Evolutionary conservation across 2,888 invertebrate species (phyloP), one percentile per base, ranked within the genome.

Genomic region (Parnassius glacialis): DNA sequence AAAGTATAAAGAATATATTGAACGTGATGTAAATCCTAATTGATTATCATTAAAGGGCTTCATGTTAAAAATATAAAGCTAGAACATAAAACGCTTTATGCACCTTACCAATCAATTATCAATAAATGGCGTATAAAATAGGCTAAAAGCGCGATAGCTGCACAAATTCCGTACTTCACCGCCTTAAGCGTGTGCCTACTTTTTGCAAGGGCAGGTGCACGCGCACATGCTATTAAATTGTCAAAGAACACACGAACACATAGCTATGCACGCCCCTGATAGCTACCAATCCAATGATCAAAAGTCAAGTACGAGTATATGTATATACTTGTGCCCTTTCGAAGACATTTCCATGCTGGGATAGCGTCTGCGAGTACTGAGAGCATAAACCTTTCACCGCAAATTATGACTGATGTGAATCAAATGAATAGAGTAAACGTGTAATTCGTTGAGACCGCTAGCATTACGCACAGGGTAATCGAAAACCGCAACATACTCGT

Each of bases 191-290:
- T 87, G 89, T 80, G 81, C 82, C 83, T 85, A 85, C 85, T 91
- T 91, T 91, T 91, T 91, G 90, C 88, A 87, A 70, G 66, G 83
- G 88, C 90, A 91, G 90, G 90, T 91, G 90, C 82, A 75, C 70
- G 78, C 77, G 81, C 89, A 90, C 90, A 88, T 90, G 91, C 89
- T 89, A 89, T 91, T 90, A 90, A 90, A 90, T 90, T 91, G 89
- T 90, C 91, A 90, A 90, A 90, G 88, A 82, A 78, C 79, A 82
- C 83, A 83, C 78, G 78, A 83, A 83, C 78, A 77, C 75, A 80
- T 79, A 78, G 76, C 79, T 62, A 63, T 79, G 51, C 41, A 74
- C 74, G 70, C 75, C 76, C 78, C 79, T 77, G 81, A 85, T 85
- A 83, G 76, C 78, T 77, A 77, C 74, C 78, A 86, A 85, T 84